phyloP scores from a whole-genome alignment of 1,140 invertebrate species.

The Drosophila mauritiana region DNA sequence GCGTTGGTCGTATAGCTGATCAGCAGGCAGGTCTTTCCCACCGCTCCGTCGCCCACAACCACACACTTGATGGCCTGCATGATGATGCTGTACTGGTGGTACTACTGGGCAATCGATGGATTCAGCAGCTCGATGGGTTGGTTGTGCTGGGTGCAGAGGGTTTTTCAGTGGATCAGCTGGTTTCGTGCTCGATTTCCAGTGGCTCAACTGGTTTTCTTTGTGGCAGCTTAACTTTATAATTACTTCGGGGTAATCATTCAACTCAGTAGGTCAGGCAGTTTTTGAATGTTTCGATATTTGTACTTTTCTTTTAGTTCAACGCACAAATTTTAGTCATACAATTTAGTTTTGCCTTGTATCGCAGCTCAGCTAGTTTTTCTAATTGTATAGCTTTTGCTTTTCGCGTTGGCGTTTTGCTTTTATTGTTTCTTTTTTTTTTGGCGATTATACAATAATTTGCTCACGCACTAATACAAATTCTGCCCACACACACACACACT shows the following conservation, averaged over 20 bases:
- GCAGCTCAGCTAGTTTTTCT: conserved; percentile 35
- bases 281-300: background rate
- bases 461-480: conserved; percentile 49
- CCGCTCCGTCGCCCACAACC: conserved; percentile 96
- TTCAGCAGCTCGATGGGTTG: background rate
- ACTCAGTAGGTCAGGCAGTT: conserved; percentile 10
- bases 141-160: conserved; percentile 1
- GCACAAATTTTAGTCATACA: background rate
- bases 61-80: conserved; percentile 99
- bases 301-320: background rate
- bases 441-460: conserved; percentile 79
- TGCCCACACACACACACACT: conserved; percentile 41
- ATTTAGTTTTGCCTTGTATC: too few relatives aligned
- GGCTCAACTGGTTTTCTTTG: conserved; percentile 18
- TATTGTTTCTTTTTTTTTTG: conserved; percentile 49
- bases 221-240: conserved; percentile 7
- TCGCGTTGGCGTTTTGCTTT: conserved; percentile 30
- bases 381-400: conserved; percentile 22
- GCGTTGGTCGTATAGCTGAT: conserved; percentile 99
- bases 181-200: background rate
- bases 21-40: conserved; percentile 98
- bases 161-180: background rate
- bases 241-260: background rate
- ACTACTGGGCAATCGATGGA: conserved; percentile 14
- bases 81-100: conserved; percentile 7